phyloP scores from a whole-genome alignment of 2,113 vertebrate species.

The Syngnathus scovelli region DNA sequence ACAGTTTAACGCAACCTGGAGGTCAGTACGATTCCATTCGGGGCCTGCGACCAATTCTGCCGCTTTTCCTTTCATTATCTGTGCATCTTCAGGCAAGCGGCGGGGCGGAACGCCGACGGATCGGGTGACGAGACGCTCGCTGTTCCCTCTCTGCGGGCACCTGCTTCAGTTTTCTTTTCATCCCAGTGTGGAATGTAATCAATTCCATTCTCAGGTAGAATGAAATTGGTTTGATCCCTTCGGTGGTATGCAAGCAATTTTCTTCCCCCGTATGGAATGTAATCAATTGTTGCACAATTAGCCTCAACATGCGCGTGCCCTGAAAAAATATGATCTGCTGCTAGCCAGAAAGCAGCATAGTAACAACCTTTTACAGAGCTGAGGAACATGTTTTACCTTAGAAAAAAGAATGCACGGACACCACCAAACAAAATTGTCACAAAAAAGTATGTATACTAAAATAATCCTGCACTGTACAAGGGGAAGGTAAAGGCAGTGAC shows the following conservation, averaged over 20 bases:
- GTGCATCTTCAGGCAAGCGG: neutral
- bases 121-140: neutral
- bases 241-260: neutral
- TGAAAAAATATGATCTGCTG: neutral
- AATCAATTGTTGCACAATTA: neutral
- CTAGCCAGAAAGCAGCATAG: neutral
- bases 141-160: neutral
- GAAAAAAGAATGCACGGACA: neutral
- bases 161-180: conserved; percentile 9
- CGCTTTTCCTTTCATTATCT: neutral
- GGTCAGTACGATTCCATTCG: neutral
- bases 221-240: neutral
- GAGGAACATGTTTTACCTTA: too few species aligned
- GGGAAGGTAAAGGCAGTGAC: neutral
- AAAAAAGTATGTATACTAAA: neutral
- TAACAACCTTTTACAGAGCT: neutral
- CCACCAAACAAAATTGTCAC: neutral
- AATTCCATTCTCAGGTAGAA: neutral
- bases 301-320: neutral
- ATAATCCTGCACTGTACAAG: neutral
- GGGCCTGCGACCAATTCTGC: neutral
- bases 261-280: neutral
- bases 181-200: conserved; percentile 7
- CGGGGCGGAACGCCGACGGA: neutral
- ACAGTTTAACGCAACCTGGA: neutral